phyloP scores from a whole-genome alignment of 2,888 invertebrate genomes.

The Andrena camellia region DNA sequence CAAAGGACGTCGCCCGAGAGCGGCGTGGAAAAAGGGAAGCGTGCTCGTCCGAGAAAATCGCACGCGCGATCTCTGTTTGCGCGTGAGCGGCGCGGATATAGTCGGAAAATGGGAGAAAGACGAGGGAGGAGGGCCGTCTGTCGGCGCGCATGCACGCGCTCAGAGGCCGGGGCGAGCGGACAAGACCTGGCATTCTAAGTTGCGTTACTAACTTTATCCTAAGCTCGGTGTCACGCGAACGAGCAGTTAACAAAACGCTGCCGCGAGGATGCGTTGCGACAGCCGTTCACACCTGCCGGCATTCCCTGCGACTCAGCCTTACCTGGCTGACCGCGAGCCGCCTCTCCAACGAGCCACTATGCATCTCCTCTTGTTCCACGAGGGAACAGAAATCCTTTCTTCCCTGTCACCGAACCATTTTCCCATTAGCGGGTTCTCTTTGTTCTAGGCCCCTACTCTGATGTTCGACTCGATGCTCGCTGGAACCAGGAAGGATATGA shows the following conservation, averaged over 20 bases:
- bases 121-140: background rate
- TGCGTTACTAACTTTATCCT: constrained; percentile 76
- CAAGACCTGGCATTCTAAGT: constrained; percentile 60
- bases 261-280: constrained; percentile 62
- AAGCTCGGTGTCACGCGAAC: constrained; percentile 71
- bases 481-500: too few species aligned
- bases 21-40: constrained; percentile 55
- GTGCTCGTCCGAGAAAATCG: constrained; percentile 51
- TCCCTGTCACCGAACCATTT: constrained; percentile 21
- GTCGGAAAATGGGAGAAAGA: constrained; percentile 23
- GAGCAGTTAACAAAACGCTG: constrained; percentile 71
- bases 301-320: constrained; percentile 73
- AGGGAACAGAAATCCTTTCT: constrained; percentile 34
- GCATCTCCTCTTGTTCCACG: background rate
- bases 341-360: background rate
- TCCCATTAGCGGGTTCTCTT: constrained; percentile 6
- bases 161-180: constrained; percentile 7
- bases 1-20: constrained; percentile 47
- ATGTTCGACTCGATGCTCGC: too few species aligned
- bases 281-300: constrained; percentile 81
- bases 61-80: constrained; percentile 37
- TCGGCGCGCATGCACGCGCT: constrained; percentile 43
- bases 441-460: background rate
- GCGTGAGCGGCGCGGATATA: constrained; percentile 2
- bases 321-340: constrained; percentile 42